Base-by-base conservation (phyloP, 2,797 vertebrate genomes). In the Lepidocolaptes lacrymiger region DNA sequence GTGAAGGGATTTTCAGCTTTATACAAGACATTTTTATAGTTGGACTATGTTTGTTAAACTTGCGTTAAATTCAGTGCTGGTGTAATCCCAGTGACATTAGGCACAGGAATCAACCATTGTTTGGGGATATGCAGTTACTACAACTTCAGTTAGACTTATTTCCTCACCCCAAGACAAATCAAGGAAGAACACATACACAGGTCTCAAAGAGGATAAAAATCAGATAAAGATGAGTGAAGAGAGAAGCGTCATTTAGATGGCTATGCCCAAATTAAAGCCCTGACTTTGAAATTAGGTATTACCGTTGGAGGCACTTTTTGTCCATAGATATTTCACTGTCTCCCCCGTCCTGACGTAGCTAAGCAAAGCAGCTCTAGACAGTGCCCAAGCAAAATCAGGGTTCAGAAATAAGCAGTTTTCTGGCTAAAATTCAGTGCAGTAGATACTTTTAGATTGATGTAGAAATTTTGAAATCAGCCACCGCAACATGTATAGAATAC, bases 31-130 rank as follows among this genome's bases (percentile, higher is more conserved):
- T 64, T 85, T 95, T 85, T 84, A 74, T 81, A 59, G 67, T n/a
- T 75, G 68, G 69, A 36, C 73, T 90, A 30, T 56, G 62, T 83
- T 86, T 90, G 69, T 76, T 83, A 91, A 93, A 71, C 34, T 55
- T 63, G 12, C 69, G 61, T 79, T 91, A 82, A 89, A 74, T 93
- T 95, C 7, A 51, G 62, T 10, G 16, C 32, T 55, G 23, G 7
- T 77, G n/a, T 83, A 86, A 94, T 81, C 55, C 58, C 17, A 62
- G 22, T 37, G 22, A 87, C 67, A 73, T 75, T 81, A 85, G 39
- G 54, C 39, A 49, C 5, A 10, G 49, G 49, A 77, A 91, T 14
- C 21, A 63, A 37, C 54, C 34, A 44, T 10, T 41, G 55, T 16
- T 14, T 83, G 26, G 34, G 72, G 44, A 26, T 73, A 56, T 59